Conservation (phyloP, 2,797 vertebrate species). For the Lithobates sylvaticus region DNA sequence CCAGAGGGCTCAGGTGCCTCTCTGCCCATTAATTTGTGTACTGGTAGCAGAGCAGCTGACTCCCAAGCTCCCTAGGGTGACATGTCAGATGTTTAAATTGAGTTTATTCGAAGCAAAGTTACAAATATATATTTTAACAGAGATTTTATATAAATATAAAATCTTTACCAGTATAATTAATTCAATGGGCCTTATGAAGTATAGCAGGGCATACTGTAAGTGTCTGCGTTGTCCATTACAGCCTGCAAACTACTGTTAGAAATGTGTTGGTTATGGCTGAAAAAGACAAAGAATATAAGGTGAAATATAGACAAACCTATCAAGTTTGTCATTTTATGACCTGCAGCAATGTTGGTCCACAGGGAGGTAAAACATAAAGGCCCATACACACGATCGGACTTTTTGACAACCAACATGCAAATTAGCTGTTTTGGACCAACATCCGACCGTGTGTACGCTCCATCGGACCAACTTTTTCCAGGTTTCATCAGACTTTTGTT, state of each 20-base stretch:
- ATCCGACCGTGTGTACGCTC: no score
- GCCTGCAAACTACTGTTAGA: not conserved
- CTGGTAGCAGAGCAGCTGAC: conserved; percentile 5
- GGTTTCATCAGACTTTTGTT: no score
- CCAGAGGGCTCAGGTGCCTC: conserved; percentile 8
- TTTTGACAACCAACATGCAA: no score
- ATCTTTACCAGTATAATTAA: not conserved
- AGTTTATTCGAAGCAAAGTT: not conserved
- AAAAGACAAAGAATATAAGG: not conserved
- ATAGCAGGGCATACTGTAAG: not conserved
- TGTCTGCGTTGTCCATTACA: not conserved
- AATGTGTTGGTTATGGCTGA: not conserved
- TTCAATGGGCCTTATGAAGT: not conserved
- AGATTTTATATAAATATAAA: not conserved
- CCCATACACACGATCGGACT: no score
- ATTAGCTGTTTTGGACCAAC: no score
- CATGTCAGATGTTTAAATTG: not conserved
- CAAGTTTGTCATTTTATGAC: no score
- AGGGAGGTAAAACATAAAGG: not conserved
- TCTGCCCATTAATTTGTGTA: conserved; percentile 2
- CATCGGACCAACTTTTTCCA: no score
- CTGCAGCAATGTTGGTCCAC: not conserved
- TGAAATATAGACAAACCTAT: not conserved
- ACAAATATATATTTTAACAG: not conserved
- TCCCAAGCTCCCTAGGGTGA: not conserved